Conservation (phyloP, 2,888 invertebrate species). For the Acleris cristana region DNA sequence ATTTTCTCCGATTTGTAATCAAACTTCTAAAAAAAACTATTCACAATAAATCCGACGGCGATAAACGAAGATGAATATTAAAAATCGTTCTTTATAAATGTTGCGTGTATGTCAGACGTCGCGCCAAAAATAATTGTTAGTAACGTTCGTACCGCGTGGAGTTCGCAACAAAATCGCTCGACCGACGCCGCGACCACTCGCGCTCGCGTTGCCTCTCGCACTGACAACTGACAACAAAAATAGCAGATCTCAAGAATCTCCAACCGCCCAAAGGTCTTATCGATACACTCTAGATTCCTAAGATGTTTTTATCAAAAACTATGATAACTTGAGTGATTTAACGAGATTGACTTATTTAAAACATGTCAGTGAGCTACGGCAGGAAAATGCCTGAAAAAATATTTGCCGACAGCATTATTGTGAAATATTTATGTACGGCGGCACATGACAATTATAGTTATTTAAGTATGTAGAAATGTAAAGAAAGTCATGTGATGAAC, state of each 20-base stretch:
- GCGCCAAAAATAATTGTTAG: slow-evolving; percentile 52
- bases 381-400: too few relatives aligned
- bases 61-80: slow-evolving; percentile 1
- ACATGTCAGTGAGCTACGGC: background rate
- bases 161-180: background rate
- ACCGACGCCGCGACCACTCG: slow-evolving; percentile 51
- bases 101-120: slow-evolving; percentile 58
- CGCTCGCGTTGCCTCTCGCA: slow-evolving; percentile 53
- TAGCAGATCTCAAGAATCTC: slow-evolving; percentile 62
- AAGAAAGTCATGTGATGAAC: too few relatives aligned
- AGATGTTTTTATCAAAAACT: slow-evolving; percentile 7
- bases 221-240: slow-evolving; percentile 65
- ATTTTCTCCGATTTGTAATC: background rate
- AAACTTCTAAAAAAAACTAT: slow-evolving; percentile 13
- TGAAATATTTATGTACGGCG: too few relatives aligned
- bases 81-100: slow-evolving; percentile 48
- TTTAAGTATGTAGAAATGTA: too few relatives aligned
- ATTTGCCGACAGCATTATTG: too few relatives aligned
- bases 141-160: slow-evolving; percentile 15
- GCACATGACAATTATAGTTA: too few relatives aligned
- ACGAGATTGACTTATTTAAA: background rate
- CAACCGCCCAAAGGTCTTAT: slow-evolving; percentile 50
- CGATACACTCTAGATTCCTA: slow-evolving; percentile 28
- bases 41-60: slow-evolving; percentile 3
- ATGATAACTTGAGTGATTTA: background rate